These are phyloP conservation scores for Prenolepis imparis DNA, from an alignment of 2,888 invertebrate genomes.

Conservation along the genomic window DNA sequence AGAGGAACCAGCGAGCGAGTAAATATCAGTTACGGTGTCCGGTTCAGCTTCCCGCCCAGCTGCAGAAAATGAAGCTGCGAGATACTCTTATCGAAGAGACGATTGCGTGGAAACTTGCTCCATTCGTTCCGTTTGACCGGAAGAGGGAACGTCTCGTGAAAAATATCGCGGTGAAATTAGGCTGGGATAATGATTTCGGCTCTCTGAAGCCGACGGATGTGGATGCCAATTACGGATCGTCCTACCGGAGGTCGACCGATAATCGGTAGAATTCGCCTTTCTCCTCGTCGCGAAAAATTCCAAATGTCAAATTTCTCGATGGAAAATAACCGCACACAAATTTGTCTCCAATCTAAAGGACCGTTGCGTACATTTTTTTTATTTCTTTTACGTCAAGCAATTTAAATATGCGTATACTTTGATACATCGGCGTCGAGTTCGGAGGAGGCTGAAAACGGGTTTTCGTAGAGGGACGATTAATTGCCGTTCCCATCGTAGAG, in stretches of 20 bases:
- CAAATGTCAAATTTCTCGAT: not conserved
- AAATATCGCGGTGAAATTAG: constrained; percentile 66
- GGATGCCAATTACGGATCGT: constrained; percentile 68
- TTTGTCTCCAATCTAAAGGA: not conserved
- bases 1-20: not conserved
- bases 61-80: not conserved
- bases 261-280: constrained; percentile 70
- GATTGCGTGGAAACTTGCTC: constrained; percentile 14
- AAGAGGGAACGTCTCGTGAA: not conserved
- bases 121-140: constrained; percentile 1
- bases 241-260: constrained; percentile 60
- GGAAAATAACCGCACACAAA: not conserved
- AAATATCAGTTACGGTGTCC: constrained; percentile 17
- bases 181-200: constrained; percentile 68
- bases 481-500: constrained; percentile 19
- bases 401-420: constrained; percentile 13
- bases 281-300: constrained; percentile 36
- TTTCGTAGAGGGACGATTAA: constrained; percentile 50
- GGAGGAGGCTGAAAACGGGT: constrained; percentile 21
- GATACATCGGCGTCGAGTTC: not conserved
- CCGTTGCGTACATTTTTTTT: not conserved
- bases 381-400: not conserved
- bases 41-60: not conserved
- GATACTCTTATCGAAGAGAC: constrained; percentile 23
- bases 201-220: no score